Conservation (phyloP, 2,113 vertebrate species). For the Saguinus midas region DNA sequence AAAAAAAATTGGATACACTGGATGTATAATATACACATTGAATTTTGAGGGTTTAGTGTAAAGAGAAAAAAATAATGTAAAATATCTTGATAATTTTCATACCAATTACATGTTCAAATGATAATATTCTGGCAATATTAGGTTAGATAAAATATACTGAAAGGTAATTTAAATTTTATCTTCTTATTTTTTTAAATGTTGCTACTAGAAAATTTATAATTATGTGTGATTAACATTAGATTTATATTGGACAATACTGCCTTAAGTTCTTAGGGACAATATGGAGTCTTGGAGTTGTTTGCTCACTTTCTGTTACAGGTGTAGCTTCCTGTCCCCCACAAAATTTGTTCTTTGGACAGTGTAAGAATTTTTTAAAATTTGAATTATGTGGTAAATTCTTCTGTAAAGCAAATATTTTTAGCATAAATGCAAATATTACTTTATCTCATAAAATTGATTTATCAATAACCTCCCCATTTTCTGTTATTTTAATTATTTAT, state of each 20-base stretch:
- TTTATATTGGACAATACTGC: neutral
- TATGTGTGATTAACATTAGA: neutral
- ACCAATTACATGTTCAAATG: neutral
- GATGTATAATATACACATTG: neutral
- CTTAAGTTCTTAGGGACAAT: neutral
- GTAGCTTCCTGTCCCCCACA: neutral
- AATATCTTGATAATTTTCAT: neutral
- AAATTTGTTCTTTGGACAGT: neutral
- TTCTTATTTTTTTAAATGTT: neutral
- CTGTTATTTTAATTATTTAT: constrained; percentile 10
- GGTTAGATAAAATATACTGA: constrained; percentile 7
- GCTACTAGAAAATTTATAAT: neutral
- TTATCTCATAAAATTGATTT: neutral
- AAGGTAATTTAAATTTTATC: neutral
- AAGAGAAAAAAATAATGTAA: neutral
- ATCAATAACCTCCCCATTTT: neutral
- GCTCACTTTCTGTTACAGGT: neutral
- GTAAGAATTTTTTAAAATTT: neutral
- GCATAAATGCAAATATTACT: constrained; percentile 32
- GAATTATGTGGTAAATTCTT: neutral
- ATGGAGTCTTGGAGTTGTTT: neutral
- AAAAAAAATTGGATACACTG: neutral
- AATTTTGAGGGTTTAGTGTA: neutral
- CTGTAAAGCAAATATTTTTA: constrained; percentile 22
- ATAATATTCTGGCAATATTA: neutral